phyloP scores from a whole-genome alignment of 1,140 invertebrate species.

The Plutomurus gul region DNA sequence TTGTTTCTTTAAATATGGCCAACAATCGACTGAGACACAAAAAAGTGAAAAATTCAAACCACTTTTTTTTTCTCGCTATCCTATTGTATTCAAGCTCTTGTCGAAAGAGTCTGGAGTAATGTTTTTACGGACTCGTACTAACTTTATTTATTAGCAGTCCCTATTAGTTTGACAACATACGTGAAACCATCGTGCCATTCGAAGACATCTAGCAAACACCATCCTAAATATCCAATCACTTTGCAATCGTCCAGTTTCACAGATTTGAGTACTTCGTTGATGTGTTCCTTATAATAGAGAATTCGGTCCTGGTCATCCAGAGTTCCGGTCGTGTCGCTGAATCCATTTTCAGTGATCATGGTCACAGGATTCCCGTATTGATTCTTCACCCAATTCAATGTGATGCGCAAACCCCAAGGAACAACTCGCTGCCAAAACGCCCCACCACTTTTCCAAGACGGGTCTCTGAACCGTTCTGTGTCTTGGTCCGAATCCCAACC shows the following conservation, averaged over 20 bases:
- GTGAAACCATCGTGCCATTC: slow-evolving; percentile 40
- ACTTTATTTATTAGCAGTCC: too few relatives aligned
- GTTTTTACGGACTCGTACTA: neutral
- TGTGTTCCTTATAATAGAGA: slow-evolving; percentile 57
- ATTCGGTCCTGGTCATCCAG: slow-evolving; percentile 57
- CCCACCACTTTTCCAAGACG: neutral
- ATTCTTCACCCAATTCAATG: slow-evolving; percentile 57
- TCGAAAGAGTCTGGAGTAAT: too few relatives aligned
- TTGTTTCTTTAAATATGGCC: neutral
- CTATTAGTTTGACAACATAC: slow-evolving; percentile 27
- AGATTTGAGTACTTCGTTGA: slow-evolving; percentile 46
- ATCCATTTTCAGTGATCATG: slow-evolving; percentile 60
- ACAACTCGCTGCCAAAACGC: slow-evolving; percentile 51
- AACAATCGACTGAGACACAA: too few relatives aligned
- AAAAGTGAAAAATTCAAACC: too few relatives aligned
- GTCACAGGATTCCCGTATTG: slow-evolving; percentile 57
- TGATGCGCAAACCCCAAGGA: slow-evolving; percentile 57
- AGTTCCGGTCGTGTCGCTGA: slow-evolving; percentile 56
- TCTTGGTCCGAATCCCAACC: slow-evolving; percentile 32
- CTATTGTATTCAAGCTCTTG: neutral
- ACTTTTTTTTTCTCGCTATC: too few relatives aligned
- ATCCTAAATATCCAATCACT: slow-evolving; percentile 35
- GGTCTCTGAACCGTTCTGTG: slow-evolving; percentile 13
- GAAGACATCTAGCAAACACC: slow-evolving; percentile 42
- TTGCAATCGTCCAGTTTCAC: slow-evolving; percentile 37